Conservation (phyloP, 2,797 vertebrate species). For the Channallabes apus region DNA sequence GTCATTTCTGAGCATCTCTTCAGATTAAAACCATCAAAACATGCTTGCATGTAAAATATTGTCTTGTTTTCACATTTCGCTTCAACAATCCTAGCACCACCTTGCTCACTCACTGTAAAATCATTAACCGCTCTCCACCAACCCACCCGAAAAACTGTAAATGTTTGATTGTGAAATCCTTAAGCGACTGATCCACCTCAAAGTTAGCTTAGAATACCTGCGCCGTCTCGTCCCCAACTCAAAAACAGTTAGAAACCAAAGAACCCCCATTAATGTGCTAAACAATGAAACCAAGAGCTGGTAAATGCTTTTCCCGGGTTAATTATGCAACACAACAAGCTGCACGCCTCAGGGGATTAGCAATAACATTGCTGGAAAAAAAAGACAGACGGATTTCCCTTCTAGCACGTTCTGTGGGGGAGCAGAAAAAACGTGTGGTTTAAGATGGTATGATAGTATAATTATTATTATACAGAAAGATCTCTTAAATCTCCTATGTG, state of each 20-base stretch:
- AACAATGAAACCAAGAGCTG: slow-evolving; percentile 1
- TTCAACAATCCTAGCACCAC: background rate
- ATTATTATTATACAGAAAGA: background rate
- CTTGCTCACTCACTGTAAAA: background rate
- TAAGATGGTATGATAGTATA: background rate
- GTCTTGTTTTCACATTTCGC: background rate
- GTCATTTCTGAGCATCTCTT: slow-evolving; percentile 39
- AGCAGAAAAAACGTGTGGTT: slow-evolving; percentile 21
- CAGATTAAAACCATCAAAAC: slow-evolving; percentile 16
- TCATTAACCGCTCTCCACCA: too few species aligned
- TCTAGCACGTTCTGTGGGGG: background rate
- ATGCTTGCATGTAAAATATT: background rate
- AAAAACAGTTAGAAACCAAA: background rate
- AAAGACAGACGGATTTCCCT: slow-evolving; percentile 1
- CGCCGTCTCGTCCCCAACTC: background rate
- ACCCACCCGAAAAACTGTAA: background rate
- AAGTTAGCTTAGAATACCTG: too few species aligned
- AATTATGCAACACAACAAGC: slow-evolving; percentile 6
- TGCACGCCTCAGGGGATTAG: background rate
- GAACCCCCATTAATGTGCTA: background rate
- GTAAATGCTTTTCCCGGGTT: background rate
- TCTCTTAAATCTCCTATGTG: background rate
- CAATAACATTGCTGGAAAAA: slow-evolving; percentile 12
- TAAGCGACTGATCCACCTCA: background rate
- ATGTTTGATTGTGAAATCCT: background rate